Base-by-base conservation (phyloP, 2,888 invertebrate species). In the Melikaiella ostensackeni region DNA sequence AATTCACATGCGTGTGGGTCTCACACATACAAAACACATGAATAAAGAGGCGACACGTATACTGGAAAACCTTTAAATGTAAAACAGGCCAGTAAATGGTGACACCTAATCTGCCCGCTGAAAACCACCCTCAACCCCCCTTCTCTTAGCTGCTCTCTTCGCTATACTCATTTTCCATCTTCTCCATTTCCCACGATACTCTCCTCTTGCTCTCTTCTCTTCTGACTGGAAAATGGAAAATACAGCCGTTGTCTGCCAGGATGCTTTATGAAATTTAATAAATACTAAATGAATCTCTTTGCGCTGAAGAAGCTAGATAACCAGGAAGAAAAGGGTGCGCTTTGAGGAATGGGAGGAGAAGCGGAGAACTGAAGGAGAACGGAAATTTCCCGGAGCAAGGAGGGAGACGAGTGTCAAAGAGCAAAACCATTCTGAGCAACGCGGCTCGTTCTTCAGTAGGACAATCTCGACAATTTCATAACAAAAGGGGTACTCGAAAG, bases 161-260 rank as follows among this genome's bases (percentile, higher is more conserved):
- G 81, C 81, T 82, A 83, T 84, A 84, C 85, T 88, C 89, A 86
- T 88, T 86, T 84, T 84, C 86, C 80, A 82, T 83, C 78, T 86
- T 87, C 84, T 85, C 82, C 82, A 81, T 86, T 85, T 84, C 80
- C 82, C 83, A 78, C 83, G 83, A 80, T 84, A 81, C 83, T 80
- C 82, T 62, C 63, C 66, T 70, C 61, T 77, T 46, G 59, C 77
- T 64, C 77, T 80, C 81, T 82, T 64, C 77, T 80, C 81, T 82
- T 82, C 79, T 77, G 83, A 84, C 86, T 85, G 86, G 89, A 89
- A 90, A 91, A 90, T 90, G 89, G 89, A 90, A 90, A 88, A 88
- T 89, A 89, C 87, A 84, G 83, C 84, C 85, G 86, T 89, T 87
- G 86, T 85, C 81, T 79, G 83, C 78, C 76, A 80, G 80, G 78